These are phyloP conservation scores for Hyperopisus bebe DNA, from an alignment of 2,113 vertebrate genomes.

Conservation along the genomic window DNA sequence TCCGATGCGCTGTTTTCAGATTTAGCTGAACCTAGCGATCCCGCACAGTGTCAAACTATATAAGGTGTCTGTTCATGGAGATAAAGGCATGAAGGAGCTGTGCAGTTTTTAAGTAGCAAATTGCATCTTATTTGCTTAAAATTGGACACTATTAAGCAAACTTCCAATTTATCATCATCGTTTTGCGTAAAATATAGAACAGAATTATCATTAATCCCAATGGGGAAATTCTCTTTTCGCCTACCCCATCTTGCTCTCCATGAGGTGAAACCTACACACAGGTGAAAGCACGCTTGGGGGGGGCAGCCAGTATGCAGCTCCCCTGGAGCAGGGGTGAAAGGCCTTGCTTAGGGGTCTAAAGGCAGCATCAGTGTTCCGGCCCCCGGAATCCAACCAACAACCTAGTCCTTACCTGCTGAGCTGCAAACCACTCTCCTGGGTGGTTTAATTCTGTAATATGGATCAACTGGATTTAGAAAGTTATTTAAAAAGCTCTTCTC, in stretches of 20 bases:
- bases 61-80: not conserved
- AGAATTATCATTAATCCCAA: not conserved
- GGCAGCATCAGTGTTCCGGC: not conserved
- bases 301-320: not conserved
- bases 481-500: not conserved
- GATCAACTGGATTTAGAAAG: not conserved
- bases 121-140: not conserved
- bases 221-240: not conserved
- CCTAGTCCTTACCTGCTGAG: not conserved
- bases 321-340: not conserved
- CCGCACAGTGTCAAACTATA: not conserved
- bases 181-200: not conserved
- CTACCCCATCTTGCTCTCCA: not conserved
- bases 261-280: not conserved
- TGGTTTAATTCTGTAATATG: not conserved
- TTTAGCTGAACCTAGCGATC: not conserved
- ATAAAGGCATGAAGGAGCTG: not conserved
- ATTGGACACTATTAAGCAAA: not conserved
- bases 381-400: not conserved
- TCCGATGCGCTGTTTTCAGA: not conserved
- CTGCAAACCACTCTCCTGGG: not conserved
- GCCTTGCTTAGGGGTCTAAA: not conserved
- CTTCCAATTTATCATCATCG: not conserved
- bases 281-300: not conserved
- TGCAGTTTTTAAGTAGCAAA: not conserved